Evolutionary conservation across 2,888 invertebrate genomes (phyloP).

Genomic region (Tachina grossa): DNA sequence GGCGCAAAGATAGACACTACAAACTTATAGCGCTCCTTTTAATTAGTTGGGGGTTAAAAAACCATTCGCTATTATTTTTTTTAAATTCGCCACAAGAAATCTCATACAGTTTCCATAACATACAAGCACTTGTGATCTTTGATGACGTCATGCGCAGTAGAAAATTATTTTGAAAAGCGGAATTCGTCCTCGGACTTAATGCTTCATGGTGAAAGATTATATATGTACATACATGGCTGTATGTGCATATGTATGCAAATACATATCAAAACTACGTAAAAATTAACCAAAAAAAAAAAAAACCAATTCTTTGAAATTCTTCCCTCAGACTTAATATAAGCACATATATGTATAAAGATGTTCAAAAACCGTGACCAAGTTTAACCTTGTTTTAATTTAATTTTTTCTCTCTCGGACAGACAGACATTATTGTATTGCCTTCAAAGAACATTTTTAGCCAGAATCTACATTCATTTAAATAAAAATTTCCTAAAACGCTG

Average conservation of each 20-base stretch:
- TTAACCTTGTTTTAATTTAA: constrained; percentile 57
- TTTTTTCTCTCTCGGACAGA: constrained; percentile 6
- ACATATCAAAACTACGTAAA: not conserved
- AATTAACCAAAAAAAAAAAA: not conserved
- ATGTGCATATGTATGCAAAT: not conserved
- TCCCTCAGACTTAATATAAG: not conserved
- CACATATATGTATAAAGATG: constrained; percentile 45
- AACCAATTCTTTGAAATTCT: constrained; percentile 31
- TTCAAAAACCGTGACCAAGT: constrained; percentile 46
- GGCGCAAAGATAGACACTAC: too few species aligned
- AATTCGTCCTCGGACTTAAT: too few species aligned
- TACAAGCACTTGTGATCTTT: too few species aligned
- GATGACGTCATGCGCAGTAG: too few species aligned
- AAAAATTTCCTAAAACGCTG: constrained; percentile 24
- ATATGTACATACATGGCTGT: not conserved
- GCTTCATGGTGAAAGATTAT: too few species aligned
- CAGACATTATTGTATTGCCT: not conserved
- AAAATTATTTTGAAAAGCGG: too few species aligned
- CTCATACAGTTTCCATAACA: too few species aligned
- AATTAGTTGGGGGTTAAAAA: too few species aligned
- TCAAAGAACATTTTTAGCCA: constrained; percentile 28
- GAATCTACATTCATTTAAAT: constrained; percentile 33
- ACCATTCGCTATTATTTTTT: too few species aligned
- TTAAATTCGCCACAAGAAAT: too few species aligned
- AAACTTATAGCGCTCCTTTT: too few species aligned